Conservation (phyloP, 1,140 invertebrate genomes). For the Aradophagus sp. region DNA sequence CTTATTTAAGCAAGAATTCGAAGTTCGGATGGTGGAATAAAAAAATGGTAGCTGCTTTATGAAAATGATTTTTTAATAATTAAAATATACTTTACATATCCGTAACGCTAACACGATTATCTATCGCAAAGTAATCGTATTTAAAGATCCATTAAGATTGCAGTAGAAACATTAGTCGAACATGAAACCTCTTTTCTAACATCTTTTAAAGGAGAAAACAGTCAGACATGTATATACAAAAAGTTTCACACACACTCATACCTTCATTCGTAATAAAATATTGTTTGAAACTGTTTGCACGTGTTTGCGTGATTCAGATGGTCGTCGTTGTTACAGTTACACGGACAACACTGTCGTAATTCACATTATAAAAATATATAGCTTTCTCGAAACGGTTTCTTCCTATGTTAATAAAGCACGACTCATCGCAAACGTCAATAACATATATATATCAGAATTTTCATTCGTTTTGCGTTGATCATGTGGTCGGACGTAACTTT, state of each 20-base stretch:
- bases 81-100: constrained; percentile 41
- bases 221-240: constrained; percentile 29
- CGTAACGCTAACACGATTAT: constrained; percentile 10
- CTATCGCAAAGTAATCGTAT: constrained; percentile 3
- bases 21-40: too few relatives aligned
- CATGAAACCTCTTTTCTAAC: constrained; percentile 6
- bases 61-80: constrained; percentile 35
- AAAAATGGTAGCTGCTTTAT: constrained; percentile 3
- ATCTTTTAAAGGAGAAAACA: constrained; percentile 32
- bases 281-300: too few relatives aligned
- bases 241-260: constrained; percentile 1
- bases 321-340: too few relatives aligned
- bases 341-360: too few relatives aligned
- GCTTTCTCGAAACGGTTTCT: too few relatives aligned
- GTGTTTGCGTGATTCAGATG: too few relatives aligned
- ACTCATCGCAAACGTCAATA: not conserved
- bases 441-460: constrained; percentile 1
- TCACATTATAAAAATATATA: too few relatives aligned
- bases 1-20: too few relatives aligned
- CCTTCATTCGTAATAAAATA: constrained; percentile 19
- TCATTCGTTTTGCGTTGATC: not conserved
- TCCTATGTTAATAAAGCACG: constrained; percentile 8
- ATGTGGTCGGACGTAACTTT: not conserved
- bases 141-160: constrained; percentile 4
- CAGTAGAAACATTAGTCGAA: constrained; percentile 7